Conservation (phyloP, 2,888 invertebrate genomes). For the Brachyptera putata region DNA sequence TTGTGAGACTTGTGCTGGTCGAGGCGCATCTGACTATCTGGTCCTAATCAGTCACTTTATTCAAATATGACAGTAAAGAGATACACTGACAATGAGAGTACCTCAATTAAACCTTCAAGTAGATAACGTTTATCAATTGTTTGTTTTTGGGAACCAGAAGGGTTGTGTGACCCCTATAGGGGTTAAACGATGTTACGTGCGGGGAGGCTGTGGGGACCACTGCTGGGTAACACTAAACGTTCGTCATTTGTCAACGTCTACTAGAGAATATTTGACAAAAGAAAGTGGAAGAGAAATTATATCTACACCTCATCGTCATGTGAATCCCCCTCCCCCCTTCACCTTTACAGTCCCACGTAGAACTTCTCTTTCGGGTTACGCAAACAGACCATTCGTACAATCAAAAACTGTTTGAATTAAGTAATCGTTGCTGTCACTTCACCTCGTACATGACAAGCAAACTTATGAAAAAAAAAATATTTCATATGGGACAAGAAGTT, state of each 20-base stretch:
- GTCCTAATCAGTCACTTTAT: not conserved
- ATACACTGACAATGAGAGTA: conserved; percentile 10
- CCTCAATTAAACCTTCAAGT: conserved; percentile 24
- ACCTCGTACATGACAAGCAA: too few relatives aligned
- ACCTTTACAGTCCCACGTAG: too few relatives aligned
- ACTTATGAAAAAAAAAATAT: too few relatives aligned
- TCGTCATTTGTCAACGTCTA: conserved; percentile 28
- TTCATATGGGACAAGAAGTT: too few relatives aligned
- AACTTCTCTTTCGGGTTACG: not conserved
- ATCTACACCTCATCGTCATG: not conserved
- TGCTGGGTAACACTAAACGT: conserved; percentile 20
- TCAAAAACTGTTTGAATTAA: not conserved
- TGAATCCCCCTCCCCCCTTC: not conserved
- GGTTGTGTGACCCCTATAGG: conserved; percentile 7
- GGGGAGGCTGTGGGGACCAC: conserved; percentile 10
- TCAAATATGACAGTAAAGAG: not conserved
- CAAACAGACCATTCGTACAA: not conserved
- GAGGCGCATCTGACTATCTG: conserved; percentile 22
- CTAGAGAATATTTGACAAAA: conserved; percentile 1
- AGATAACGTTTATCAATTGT: not conserved
- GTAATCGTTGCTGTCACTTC: conserved; percentile 15
- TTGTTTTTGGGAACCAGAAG: not conserved
- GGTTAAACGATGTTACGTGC: not conserved
- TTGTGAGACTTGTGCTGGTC: conserved; percentile 23
- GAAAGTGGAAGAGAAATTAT: not conserved